phyloP scores from a whole-genome alignment of 1,140 invertebrate species.

The Psix sp. region DNA sequence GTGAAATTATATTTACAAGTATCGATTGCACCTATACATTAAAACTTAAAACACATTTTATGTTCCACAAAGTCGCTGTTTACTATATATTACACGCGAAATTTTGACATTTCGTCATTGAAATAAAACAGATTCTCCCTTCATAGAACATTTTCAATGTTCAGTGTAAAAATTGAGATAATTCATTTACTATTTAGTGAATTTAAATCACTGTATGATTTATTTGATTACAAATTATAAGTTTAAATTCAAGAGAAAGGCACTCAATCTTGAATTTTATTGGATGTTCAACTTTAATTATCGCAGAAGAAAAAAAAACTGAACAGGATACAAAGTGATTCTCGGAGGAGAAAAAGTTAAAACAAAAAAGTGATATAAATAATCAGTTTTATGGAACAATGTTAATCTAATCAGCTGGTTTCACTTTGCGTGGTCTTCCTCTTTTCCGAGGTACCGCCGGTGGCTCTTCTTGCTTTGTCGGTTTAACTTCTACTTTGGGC shows the following conservation, averaged over 20 bases:
- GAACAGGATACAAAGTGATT: not conserved
- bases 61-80: constrained; percentile 17
- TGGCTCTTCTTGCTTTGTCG: constrained; percentile 14
- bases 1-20: constrained; percentile 57
- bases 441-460: constrained; percentile 28
- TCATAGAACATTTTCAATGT: constrained; percentile 11
- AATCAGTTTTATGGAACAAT: not conserved
- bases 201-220: too few species aligned
- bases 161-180: not conserved
- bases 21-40: constrained; percentile 54
- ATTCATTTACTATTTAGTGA: too few species aligned
- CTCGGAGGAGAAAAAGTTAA: too few species aligned
- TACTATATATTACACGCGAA: constrained; percentile 38
- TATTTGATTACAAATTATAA: too few species aligned
- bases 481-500: constrained; percentile 23
- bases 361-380: constrained; percentile 8
- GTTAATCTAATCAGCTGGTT: constrained; percentile 23
- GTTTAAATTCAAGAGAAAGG: too few species aligned
- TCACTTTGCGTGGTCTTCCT: constrained; percentile 45
- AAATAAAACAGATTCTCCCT: constrained; percentile 9
- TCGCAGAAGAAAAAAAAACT: too few species aligned
- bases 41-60: constrained; percentile 34
- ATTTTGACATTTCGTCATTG: constrained; percentile 27
- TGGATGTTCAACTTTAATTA: too few species aligned
- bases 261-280: too few species aligned